phyloP scores from a whole-genome alignment of 2,113 vertebrate species.

The Ammospiza caudacuta region DNA sequence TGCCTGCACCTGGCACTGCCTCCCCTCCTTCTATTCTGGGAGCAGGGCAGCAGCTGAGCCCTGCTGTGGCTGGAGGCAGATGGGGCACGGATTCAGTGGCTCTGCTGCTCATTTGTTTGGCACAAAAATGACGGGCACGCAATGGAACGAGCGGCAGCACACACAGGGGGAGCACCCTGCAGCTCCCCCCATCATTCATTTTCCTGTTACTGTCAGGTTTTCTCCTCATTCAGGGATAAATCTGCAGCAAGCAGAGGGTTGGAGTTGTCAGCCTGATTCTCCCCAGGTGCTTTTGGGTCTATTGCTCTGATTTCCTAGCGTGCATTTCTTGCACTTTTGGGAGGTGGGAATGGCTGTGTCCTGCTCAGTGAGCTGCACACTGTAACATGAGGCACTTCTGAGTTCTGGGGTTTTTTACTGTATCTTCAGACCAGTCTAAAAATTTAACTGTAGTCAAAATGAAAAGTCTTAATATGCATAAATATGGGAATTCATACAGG shows the following conservation, averaged over 20 bases:
- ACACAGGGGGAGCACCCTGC: not conserved
- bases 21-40: conserved; percentile 50
- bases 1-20: conserved; percentile 55
- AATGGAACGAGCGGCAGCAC: not conserved
- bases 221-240: not conserved
- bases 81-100: conserved; percentile 5
- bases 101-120: conserved; percentile 35
- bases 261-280: not conserved
- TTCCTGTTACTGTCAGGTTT: not conserved
- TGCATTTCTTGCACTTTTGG: not conserved
- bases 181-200: not conserved
- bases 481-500: not conserved
- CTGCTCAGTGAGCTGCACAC: not conserved
- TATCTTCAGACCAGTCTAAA: not conserved
- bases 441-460: not conserved
- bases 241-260: not conserved
- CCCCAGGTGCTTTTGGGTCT: not conserved
- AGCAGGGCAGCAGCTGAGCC: conserved; percentile 56
- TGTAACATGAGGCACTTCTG: not conserved
- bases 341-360: not conserved
- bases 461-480: not conserved
- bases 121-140: not conserved
- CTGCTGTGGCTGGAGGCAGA: conserved; percentile 26
- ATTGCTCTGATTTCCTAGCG: not conserved
- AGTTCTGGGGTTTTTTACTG: not conserved